phyloP scores from a whole-genome alignment of 2,888 invertebrate genomes.

The Amblyteles armatorius region DNA sequence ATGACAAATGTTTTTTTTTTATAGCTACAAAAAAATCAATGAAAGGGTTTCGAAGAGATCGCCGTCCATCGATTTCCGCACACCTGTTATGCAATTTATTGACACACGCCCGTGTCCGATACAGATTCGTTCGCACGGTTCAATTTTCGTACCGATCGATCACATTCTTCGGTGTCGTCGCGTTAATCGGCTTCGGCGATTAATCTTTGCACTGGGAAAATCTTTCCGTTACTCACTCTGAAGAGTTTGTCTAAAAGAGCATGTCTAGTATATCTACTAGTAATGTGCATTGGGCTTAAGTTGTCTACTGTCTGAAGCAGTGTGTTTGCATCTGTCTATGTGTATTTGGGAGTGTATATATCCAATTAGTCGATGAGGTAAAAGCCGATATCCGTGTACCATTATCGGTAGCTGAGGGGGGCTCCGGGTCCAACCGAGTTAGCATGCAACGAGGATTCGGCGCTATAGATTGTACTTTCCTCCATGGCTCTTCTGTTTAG shows the following conservation, averaged over 20 bases:
- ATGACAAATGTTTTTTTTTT: not conserved
- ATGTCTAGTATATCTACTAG: not conserved
- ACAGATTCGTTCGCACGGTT: slow-evolving; percentile 26
- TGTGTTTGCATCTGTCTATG: not conserved
- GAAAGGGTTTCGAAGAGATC: slow-evolving; percentile 24
- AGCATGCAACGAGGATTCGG: slow-evolving; percentile 36
- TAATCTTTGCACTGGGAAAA: not conserved
- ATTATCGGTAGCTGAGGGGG: slow-evolving; percentile 43
- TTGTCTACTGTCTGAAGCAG: not conserved
- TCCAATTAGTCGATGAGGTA: slow-evolving; percentile 64
- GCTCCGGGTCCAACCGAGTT: slow-evolving; percentile 26
- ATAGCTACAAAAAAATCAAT: slow-evolving; percentile 36
- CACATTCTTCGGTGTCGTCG: slow-evolving; percentile 22
- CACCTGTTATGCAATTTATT: slow-evolving; percentile 33
- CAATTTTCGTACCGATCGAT: slow-evolving; percentile 53
- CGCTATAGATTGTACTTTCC: slow-evolving; percentile 25
- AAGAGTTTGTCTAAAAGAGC: too few relatives aligned
- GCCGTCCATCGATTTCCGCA: slow-evolving; percentile 50
- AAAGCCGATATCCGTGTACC: slow-evolving; percentile 60
- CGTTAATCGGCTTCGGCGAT: not conserved
- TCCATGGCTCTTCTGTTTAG: not conserved
- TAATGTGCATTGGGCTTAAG: slow-evolving; percentile 17
- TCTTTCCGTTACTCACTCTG: not conserved
- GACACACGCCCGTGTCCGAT: not conserved
- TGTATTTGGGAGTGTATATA: slow-evolving; percentile 18